Base-by-base conservation (phyloP, 2,797 vertebrate genomes). In the Bradypus variegatus region DNA sequence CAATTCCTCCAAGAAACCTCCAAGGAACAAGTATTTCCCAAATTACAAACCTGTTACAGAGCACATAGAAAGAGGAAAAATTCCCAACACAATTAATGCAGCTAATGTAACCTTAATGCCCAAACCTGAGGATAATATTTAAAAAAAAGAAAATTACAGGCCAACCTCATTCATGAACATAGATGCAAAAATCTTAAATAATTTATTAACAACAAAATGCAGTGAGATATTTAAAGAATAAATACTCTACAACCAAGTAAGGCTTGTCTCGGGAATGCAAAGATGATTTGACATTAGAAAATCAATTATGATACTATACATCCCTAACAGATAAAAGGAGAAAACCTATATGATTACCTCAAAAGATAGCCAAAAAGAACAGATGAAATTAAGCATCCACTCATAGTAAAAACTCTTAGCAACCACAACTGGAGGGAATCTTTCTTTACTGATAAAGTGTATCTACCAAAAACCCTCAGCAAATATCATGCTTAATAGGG, bases 261-360 rank as follows among this genome's bases (percentile, higher is more conserved):
- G 8, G 11, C 11, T 88, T 94, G 80, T 69, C 79, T 93, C 60
- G 92, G 72, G 25, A 83, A 91, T 80, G 33, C 27, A 86, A 92
- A 77, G 65, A 86, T 55, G 2, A 94, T 45, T 94, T 93, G 65
- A 73, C 73, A 89, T 92, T 85, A 93, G 62, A 81, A 94, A 92
- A 95, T 86, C 76, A 89, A 84, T 84, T 86, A 92, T 90, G 60
- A 48, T 69, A 86, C 76, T 62, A 80, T 8, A 62, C 2, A 77
- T 80, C n/a, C 60, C 55, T 92, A 69, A 91, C 13, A 88, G 45
- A 67, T 83, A 55, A 55, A 72, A 50, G 10, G 13, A 82, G 41
- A 86, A 89, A 83, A 80, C 3, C 21, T 15, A 83, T 31, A 5
- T 69, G 16, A 91, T 65, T 64, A 88, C 78, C 38, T 82, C 53